Base-by-base conservation (phyloP, 2,797 vertebrate species). In the Ispidina picta region DNA sequence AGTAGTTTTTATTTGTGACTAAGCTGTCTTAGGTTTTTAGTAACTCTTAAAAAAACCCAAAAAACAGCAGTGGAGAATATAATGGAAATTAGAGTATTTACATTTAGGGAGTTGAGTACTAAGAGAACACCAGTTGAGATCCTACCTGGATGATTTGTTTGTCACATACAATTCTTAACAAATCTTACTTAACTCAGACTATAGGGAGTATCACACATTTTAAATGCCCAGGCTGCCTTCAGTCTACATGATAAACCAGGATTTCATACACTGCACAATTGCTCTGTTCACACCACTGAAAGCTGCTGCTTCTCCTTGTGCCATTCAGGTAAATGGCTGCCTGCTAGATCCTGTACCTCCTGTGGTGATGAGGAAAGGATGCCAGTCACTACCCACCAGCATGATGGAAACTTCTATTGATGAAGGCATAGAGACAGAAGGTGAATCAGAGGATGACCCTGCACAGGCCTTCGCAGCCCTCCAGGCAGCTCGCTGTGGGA, bases 371-470 rank as follows among this genome's bases (percentile, higher is more conserved):
- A 98, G 99, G 94, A 99, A 99, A 82, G 99, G 98, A n/a, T 99
- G 99, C 97, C 98, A 98, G 37, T 98, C 99, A 0, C 98, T 99
- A 43, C 99, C 99, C n/a, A 98, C 98, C 97, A 99, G 98, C 98
- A 98, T 99, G 99, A 99, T 99, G 99, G 99, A 99, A 94, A 99
- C 98, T 1, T 99, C 99, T 3, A 99, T 99, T 3, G 99, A 99
- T 4, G 99, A 99, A 94, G 99, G 99, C 6, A 98, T 99, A 2
- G 99, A 99, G 97, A 97, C 99, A 0, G 99, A 99, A 89, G 99
- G 98, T 10, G 99, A 99, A 74, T 88, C 98, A 0, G 99, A 99
- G 60, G 98, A 99, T 9, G 99, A 99, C 90, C 98, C 98, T 0
- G 95, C 98, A 4, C 98, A 98, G 66, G 94, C 98, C n/a, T 98